Evolutionary conservation across 2,888 invertebrate species (phyloP).

Genomic region (Cerceris ruficornis): DNA sequence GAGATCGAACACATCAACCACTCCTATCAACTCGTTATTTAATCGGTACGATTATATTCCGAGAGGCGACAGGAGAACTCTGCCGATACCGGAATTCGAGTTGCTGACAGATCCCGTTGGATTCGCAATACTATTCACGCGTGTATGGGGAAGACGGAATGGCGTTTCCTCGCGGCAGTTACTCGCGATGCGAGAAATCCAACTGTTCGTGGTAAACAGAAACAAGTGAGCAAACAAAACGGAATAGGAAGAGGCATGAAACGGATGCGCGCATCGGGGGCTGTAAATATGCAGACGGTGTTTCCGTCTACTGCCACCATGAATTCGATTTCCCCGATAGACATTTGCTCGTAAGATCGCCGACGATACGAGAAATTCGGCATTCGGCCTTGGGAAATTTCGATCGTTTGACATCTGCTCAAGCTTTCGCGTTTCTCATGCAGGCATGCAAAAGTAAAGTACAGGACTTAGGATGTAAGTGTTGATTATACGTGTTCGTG

Average conservation of each 20-base stretch:
- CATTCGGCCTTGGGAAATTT: conserved; percentile 22
- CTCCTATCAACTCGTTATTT: no score
- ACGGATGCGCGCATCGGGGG: conserved; percentile 12
- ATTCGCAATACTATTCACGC: conserved; percentile 7
- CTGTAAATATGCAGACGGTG: conserved; percentile 37
- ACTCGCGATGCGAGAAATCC: conserved; percentile 31
- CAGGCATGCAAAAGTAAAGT: no score
- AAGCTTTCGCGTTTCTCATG: no score
- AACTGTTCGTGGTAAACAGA: conserved; percentile 42
- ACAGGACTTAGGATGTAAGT: no score
- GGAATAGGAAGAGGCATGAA: conserved; percentile 22
- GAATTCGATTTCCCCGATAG: conserved; percentile 47
- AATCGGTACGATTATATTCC: no score
- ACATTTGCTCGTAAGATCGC: conserved; percentile 23
- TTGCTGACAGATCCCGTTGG: neutral
- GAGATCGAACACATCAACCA: neutral
- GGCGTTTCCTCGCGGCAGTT: conserved; percentile 16
- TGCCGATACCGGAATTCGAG: neutral
- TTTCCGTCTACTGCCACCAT: conserved; percentile 18
- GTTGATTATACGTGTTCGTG: no score
- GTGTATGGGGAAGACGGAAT: conserved; percentile 33
- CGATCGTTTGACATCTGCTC: neutral
- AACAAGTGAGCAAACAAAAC: conserved; percentile 36
- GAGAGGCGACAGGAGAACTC: conserved; percentile 2
- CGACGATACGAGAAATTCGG: conserved; percentile 29